A percentile compares a stretch with the other conserved stretches of the same genome.
Conservation (phyloP, 35 echinoderm and acorn worm species). For the Apostichopus parvimensis region DNA sequence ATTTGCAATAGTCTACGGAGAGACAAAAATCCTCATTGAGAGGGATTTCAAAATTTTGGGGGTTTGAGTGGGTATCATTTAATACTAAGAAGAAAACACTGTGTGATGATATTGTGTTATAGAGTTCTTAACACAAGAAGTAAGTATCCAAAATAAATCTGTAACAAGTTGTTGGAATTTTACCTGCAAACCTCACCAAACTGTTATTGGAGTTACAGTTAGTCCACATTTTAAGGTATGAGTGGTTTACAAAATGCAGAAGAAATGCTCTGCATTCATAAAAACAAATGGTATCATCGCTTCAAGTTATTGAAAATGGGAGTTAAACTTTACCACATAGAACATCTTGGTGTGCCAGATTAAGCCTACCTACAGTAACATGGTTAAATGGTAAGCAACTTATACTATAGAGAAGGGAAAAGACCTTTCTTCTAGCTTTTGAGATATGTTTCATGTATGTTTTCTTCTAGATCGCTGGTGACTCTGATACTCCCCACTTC, state of each 20-base stretch:
- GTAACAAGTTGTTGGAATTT: no score
- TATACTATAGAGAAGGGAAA: not conserved
- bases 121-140: no score
- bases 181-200: no score
- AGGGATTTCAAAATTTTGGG: not conserved
- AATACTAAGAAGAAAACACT: not conserved
- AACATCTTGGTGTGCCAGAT: not conserved
- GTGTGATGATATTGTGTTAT: not conserved
- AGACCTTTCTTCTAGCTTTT: not conserved
- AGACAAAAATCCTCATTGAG: not conserved
- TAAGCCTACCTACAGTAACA: no score
- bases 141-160: no score
- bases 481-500: conserved; percentile 56
- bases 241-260: no score
- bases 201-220: no score
- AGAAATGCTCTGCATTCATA: no score
- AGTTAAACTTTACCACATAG: not conserved
- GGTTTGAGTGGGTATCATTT: not conserved
- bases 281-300: not conserved
- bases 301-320: no score
- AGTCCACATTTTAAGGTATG: no score
- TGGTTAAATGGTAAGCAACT: no score
- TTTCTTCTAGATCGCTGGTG: conserved; percentile 65
- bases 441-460: not conserved
- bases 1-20: not conserved